Percentiles rank a stretch among this genome's conserved stretches.
Evolutionary conservation across 2,113 vertebrate species (phyloP).

Genomic region (Otis tarda): DNA sequence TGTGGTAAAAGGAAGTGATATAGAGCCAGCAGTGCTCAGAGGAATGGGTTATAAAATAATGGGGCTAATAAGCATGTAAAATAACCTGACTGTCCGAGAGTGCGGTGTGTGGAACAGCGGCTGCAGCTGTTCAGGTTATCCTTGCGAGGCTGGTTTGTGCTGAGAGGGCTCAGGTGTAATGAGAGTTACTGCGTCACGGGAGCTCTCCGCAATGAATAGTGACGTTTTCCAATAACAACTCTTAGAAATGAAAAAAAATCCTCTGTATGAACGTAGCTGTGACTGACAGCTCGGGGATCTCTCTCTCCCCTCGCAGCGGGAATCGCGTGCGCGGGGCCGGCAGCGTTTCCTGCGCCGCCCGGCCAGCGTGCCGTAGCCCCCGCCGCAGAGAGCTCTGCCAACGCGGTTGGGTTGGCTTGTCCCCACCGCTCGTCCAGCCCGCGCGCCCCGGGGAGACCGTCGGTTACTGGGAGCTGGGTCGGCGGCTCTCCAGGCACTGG

Average conservation of each 20-base stretch:
- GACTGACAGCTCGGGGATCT: background rate
- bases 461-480: fast-evolving
- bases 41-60: constrained; percentile 34
- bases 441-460: fast-evolving
- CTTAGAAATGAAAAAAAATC: background rate
- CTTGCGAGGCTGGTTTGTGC: constrained; percentile 14
- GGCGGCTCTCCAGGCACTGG: background rate
- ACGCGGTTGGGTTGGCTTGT: fast-evolving
- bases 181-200: constrained; percentile 12
- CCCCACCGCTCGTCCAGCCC: fast-evolving
- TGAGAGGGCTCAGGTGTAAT: constrained; percentile 41
- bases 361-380: fast-evolving
- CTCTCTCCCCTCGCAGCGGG: background rate
- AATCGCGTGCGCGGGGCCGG: fast-evolving
- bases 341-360: background rate
- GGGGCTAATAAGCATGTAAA: constrained; percentile 50
- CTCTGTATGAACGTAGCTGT: background rate
- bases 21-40: constrained; percentile 15
- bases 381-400: fast-evolving
- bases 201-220: constrained; percentile 11
- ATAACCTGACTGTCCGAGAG: background rate
- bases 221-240: constrained; percentile 39
- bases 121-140: constrained; percentile 40
- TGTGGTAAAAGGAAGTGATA: constrained; percentile 17
- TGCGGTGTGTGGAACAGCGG: constrained; percentile 38